Conservation (phyloP, 2,113 vertebrate species). For the Orcinus orca region DNA sequence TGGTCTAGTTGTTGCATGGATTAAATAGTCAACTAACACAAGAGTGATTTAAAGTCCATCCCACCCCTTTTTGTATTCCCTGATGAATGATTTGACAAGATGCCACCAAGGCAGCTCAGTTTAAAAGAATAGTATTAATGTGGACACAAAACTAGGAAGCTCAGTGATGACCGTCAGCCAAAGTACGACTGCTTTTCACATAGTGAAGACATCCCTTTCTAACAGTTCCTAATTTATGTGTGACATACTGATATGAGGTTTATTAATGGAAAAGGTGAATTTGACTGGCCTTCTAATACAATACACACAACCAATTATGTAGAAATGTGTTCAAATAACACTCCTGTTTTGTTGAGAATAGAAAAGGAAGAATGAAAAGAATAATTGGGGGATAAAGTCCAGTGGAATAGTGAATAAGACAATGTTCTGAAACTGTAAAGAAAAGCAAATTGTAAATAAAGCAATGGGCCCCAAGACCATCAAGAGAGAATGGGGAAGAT, state of each 20-base stretch:
- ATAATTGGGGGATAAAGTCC: background rate
- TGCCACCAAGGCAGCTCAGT: background rate
- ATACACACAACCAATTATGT: constrained; percentile 12
- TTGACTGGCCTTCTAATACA: background rate
- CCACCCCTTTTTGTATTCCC: background rate
- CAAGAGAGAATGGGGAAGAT: background rate
- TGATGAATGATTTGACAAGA: constrained; percentile 12
- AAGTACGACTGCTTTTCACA: background rate
- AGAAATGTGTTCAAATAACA: background rate
- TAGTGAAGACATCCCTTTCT: background rate
- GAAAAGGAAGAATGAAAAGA: constrained; percentile 22
- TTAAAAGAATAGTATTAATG: background rate
- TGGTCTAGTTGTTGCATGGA: background rate
- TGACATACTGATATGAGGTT: background rate
- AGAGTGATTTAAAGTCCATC: background rate
- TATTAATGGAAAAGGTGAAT: constrained; percentile 34
- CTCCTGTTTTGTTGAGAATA: background rate
- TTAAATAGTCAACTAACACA: background rate
- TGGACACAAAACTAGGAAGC: background rate
- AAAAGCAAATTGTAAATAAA: background rate
- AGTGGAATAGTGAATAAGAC: background rate
- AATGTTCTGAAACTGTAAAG: background rate
- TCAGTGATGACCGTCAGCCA: background rate
- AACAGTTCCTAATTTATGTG: constrained; percentile 13
- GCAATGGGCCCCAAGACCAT: background rate